Base-by-base conservation (phyloP, 2,113 vertebrate genomes). In the Cyphomyrus discorhynchus region DNA sequence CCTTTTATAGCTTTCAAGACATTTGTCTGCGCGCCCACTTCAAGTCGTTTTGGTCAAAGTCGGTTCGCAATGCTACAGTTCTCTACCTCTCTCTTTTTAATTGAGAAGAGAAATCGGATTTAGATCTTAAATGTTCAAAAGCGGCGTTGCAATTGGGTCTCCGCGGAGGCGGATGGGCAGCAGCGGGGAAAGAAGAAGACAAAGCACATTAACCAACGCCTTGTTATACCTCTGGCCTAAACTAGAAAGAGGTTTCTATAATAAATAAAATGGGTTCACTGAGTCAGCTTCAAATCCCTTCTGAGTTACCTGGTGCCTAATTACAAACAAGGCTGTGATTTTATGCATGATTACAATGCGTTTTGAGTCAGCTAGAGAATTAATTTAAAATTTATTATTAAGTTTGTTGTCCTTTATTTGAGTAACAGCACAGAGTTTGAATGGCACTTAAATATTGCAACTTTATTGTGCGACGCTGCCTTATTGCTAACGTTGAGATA, bases 31-130 rank as follows among this genome's bases (percentile, higher is more conserved):
- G 56, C 5, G 42, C 46, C 84, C 45, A 49, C 62, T 88, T 70
- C 88, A 88, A 77, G 62, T 77, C 66, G 66, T 31, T 86, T 86
- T 90, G 50, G 58, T 50, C 47, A 86, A 88, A 84, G 89, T 84
- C 77, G 80, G 24, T 85, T 47, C 80, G 49, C 50, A 58, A 24
- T 52, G 56, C 77, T 66, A n/a, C 21, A 62, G 53, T 83, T 45
- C 31, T 56, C 47, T 80, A 31, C 46, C n/a, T 62, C 77, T 89
- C 21, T 58, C 77, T 89, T 47, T 90, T 74, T 86, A 90, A 86
- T 86, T 90, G 56, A 74, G 82, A 39, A 45, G 49, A 86, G 45
- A 90, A 90, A 90, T 90, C 56, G 56, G 89, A 90, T 87, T 86
- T 90, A 74, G 82, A 90, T 84, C 52, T 85, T 56, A 58, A 89